Evolutionary conservation across 2,797 vertebrate genomes (phyloP).

Genomic region (Podarcis lilfordi): DNA sequence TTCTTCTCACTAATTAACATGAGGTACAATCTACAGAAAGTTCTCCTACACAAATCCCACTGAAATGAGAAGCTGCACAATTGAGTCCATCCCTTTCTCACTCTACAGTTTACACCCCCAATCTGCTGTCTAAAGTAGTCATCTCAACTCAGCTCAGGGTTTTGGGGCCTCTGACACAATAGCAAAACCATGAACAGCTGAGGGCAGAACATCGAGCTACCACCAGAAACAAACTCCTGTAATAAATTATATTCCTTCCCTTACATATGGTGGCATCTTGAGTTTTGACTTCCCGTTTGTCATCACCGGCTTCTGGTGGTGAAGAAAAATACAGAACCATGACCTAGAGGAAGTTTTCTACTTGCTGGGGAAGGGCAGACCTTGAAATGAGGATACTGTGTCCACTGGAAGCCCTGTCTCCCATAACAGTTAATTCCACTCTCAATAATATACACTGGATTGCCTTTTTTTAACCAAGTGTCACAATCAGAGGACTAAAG

Average conservation of each 20-base stretch:
- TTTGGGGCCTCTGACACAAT: background rate
- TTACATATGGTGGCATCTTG: background rate
- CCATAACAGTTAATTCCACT: background rate
- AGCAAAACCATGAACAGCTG: background rate
- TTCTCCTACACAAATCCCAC: background rate
- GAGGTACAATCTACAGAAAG: background rate
- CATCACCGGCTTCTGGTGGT: background rate
- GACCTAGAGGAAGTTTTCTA: background rate
- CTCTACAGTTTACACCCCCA: background rate
- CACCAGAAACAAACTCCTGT: background rate
- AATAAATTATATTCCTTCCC: background rate
- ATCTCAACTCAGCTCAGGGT: background rate
- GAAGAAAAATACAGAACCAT: background rate
- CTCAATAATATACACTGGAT: background rate
- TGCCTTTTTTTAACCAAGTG: background rate
- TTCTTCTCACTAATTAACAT: background rate
- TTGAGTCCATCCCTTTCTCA: background rate
- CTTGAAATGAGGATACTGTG: background rate
- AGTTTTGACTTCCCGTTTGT: background rate
- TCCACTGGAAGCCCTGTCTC: background rate
- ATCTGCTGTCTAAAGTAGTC: background rate
- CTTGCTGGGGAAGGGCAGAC: background rate
- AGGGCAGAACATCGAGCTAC: background rate
- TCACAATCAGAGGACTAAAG: conserved; percentile 13
- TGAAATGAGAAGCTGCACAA: background rate